Conservation (phyloP, 2,888 invertebrate species). For the Ectemnius cavifrons region DNA sequence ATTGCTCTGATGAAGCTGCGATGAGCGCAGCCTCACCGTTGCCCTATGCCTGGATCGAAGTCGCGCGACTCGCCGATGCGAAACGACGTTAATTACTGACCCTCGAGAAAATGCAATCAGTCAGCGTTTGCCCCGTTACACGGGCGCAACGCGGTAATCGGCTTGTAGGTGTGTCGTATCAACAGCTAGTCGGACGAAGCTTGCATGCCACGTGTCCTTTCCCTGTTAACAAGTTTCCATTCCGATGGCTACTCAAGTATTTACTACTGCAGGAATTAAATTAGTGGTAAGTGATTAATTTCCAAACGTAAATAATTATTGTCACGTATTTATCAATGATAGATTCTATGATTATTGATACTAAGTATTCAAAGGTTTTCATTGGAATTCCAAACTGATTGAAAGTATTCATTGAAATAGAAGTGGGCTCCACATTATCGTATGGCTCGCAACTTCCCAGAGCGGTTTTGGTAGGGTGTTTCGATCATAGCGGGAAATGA, state of each 20-base stretch:
- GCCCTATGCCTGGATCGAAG: conserved; percentile 15
- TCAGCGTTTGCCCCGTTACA: conserved; percentile 41
- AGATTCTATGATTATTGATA: too few species aligned
- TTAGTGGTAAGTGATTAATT: too few species aligned
- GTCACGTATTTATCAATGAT: too few species aligned
- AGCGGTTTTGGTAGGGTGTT: too few species aligned
- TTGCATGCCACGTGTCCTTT: neutral
- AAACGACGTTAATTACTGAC: conserved; percentile 50
- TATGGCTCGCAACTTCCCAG: too few species aligned
- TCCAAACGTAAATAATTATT: too few species aligned
- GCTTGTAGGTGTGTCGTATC: conserved; percentile 36
- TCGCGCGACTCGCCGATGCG: conserved; percentile 34
- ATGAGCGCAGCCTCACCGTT: neutral
- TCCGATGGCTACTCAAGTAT: neutral
- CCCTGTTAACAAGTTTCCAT: neutral
- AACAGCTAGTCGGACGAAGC: conserved; percentile 55
- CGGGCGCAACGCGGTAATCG: conserved; percentile 38
- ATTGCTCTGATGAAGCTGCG: conserved; percentile 12
- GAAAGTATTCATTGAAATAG: too few species aligned
- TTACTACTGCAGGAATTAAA: neutral
- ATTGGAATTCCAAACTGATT: too few species aligned
- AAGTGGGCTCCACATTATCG: too few species aligned
- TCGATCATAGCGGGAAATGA: too few species aligned
- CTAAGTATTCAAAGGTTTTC: too few species aligned
- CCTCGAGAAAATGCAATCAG: conserved; percentile 60